phyloP scores from a whole-genome alignment of 1,140 invertebrate species.

The Ceratosolen fusciceps region DNA sequence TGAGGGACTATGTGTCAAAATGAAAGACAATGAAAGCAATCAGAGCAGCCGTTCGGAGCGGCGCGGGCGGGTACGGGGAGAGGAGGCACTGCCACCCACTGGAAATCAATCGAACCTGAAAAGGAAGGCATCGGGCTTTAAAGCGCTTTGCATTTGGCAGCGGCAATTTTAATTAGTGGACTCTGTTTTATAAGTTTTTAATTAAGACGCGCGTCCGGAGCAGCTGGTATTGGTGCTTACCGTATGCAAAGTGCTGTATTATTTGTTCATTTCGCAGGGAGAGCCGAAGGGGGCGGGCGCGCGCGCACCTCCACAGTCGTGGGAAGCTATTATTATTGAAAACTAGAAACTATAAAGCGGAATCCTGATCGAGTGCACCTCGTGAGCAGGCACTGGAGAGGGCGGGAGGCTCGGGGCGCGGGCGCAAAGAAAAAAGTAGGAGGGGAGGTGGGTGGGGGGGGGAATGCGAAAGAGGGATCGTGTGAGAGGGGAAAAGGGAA shows the following conservation, averaged over 20 bases:
- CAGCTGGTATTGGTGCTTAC: background rate
- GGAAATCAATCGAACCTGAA: background rate
- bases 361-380: slow-evolving; percentile 39
- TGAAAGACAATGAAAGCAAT: background rate
- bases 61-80: too few species aligned
- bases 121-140: background rate
- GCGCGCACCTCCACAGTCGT: background rate
- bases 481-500: slow-evolving; percentile 46
- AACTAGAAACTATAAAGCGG: slow-evolving; percentile 47
- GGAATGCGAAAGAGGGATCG: slow-evolving; percentile 53
- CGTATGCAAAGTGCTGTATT: slow-evolving; percentile 13
- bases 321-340: slow-evolving; percentile 42
- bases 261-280: slow-evolving; percentile 26
- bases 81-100: too few species aligned
- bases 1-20: background rate
- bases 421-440: slow-evolving; percentile 39
- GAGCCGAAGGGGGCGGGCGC: too few species aligned
- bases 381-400: slow-evolving; percentile 15
- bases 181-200: slow-evolving; percentile 11
- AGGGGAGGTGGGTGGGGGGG: slow-evolving; percentile 57
- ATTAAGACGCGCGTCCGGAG: slow-evolving; percentile 2
- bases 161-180: slow-evolving; percentile 13
- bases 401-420: background rate
- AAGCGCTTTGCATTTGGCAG: background rate
- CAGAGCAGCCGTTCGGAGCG: background rate